Evolutionary conservation across 1,140 invertebrate species (phyloP), one percentile per base, ranked within the genome.

Genomic region (Drosophila athabasca): DNA sequence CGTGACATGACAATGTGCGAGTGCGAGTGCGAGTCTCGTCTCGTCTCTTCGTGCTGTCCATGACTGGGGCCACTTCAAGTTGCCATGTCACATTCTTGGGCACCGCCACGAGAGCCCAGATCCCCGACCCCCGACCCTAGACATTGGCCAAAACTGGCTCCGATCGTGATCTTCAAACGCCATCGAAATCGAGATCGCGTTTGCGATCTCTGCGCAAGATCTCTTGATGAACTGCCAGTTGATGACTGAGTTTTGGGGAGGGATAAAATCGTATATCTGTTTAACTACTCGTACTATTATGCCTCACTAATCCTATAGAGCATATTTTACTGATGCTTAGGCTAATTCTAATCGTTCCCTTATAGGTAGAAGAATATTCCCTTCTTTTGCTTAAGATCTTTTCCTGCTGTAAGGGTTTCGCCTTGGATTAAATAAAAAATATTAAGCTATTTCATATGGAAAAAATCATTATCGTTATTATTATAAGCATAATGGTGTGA

Each of bases 21-120:
- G 62, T 61, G 51, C 52, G 45, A 72, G 65, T 53, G 55, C 57
- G 29, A 44, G 55, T 52, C 77, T 7, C 29, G 55, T 52, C 77
- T 7, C 29, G 29, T 31, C 69, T 85, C 67, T 80, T 76, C 72
- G 68, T 64, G 64, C 60, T 55, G 68, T 74, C 60, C 35, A 39
- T 39, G 65, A 52, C 72, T 65, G 60, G 53, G 69, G 76, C 72
- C 67, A 85, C 81, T 84, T 84, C 39, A 84, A 70, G 75, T 80
- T 76, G 59, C 54, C 80, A 85, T 84, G 77, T 85, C 81, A 85
- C 81, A 84, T 84, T 84, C 81, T 79, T 70, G 52, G 69, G 73
- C 55, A 61, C 59, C 45, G 29, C 53, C 53, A 58, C 73, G 64
- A 62, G 66, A 79, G 72, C 62, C 57, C n/a, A 70, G 70, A 79